Base-by-base conservation (phyloP, 2,888 invertebrate species). In the Platyscelio sp. region DNA sequence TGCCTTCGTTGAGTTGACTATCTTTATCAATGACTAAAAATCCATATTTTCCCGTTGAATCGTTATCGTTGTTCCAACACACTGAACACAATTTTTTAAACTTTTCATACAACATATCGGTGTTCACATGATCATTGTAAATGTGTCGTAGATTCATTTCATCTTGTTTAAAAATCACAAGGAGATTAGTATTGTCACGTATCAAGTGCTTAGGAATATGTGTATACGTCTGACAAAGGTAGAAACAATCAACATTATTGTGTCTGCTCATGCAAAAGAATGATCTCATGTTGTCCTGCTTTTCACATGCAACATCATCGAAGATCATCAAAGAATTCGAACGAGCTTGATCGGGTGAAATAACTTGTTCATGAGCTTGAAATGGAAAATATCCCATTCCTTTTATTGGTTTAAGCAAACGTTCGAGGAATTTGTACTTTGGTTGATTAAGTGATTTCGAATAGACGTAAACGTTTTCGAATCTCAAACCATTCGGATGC, bases 381-480 rank as follows among this genome's bases (percentile, higher is more conserved):
- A 60, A 83, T 6, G 76, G 58, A 72, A 71, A 83, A 51, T 71
- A 76, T 20, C 58, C 33, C 2, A 82, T 43, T 13, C 70, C 89
- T 27, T 86, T 79, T 27, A 91, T 67, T 3, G 65, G 24, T 7
- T 84, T 43, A 20, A 68, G 20, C n/a, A 9, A 18, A 91, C 58
- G 9, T 88, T 72, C 72, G 85, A 92, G 70, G 72, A 88, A 88
- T 33, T 86, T 26, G 85, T 91, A 71, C 22, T 71, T 71, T 24
- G 61, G 61, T 49, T 72, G 72, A 72, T 61, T 49, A 0, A 72
- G 20, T 91, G 18, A 88, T 88, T 83, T 92, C 6, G 72, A 72
- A 91, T 86, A 92, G 13, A 93, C 75, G 75, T 92, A 94, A 49
- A 94, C 76, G 87, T 94, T 93, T 88, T 91, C 83, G 87, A 93